Conservation (phyloP, 2,113 vertebrate genomes). For the Diadophis punctatus region DNA sequence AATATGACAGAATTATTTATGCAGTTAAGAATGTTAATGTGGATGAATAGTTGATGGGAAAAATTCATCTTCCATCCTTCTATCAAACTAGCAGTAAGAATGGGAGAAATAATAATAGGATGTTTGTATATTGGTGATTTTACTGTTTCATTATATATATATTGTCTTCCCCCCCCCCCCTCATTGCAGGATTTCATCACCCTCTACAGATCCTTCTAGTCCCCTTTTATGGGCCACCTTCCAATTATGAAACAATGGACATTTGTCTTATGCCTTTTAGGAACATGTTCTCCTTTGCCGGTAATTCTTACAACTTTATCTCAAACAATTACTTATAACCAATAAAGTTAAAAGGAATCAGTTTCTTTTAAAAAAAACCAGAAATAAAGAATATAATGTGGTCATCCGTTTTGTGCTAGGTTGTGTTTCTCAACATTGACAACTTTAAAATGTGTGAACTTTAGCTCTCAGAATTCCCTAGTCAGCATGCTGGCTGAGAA, state of each 20-base stretch:
- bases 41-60: not conserved
- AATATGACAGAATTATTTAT: not conserved
- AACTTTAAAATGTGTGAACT: not conserved
- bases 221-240: slow-evolving; percentile 45
- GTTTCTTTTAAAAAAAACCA: not conserved
- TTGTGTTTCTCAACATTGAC: not conserved
- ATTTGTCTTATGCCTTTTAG: slow-evolving; percentile 47
- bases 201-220: slow-evolving; percentile 27
- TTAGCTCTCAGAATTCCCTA: not conserved
- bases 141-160: not conserved
- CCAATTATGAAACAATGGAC: slow-evolving; percentile 51
- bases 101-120: not conserved
- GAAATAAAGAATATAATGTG: not conserved
- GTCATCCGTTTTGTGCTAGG: not conserved
- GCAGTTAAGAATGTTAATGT: not conserved
- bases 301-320: slow-evolving; percentile 31
- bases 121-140: not conserved
- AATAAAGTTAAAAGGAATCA: not conserved
- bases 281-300: slow-evolving; percentile 46
- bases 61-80: not conserved
- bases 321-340: not conserved
- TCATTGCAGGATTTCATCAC: slow-evolving; percentile 4
- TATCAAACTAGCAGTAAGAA: not conserved
- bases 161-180: slow-evolving; percentile 5
- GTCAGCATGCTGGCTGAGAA: not conserved